Evolutionary conservation across 2,113 vertebrate genomes (phyloP), one percentile per base, ranked within the genome.

Genomic region (Passer domesticus): DNA sequence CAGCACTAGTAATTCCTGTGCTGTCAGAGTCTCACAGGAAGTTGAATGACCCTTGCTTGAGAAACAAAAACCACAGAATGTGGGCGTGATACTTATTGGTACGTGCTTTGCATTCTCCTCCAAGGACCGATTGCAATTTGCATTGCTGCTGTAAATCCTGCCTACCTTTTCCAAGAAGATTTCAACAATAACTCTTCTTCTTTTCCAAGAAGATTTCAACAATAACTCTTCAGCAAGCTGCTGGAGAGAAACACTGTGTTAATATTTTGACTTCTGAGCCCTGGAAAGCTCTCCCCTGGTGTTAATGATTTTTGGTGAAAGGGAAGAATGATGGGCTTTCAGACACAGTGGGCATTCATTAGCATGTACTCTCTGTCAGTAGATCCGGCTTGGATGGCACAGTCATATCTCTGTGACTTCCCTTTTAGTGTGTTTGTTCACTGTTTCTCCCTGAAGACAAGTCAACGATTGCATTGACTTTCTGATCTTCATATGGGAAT

Each of bases 11-110:
- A 95, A 83, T 81, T 87, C 67, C 70, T 66, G 81, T 95, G 86
- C 67, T 87, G 78, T 43, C 28, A n/a, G 82, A 76, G 31, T 58
- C 72, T 91, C 56, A 82, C 46, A 90, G 94, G 89, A 96, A 95
- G 84, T 63, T 7, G 31, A 78, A 70, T 93, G 92, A 93, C 82
- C 74, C 79, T 50, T 50, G 47, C 76, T 87, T 95, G 64, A 86
- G 76, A 87, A 90, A 87, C 28, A 59, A 47, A 87, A 93, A 87
- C 77, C 94, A 89, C 92, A 91, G 81, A 95, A 90, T 86, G 88
- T 93, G 69, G 90, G 76, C 33, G 83, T 95, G 93, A 47, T 93
- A 44, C 86, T 88, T 85, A 41, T 31, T 92, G 88, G 67, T 87
- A 69, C 37, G 10, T 90, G 73, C 87, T 82, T 84, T 58, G 66